A percentile compares a stretch with the other conserved stretches of the same genome.
These are phyloP conservation scores for Fragum sueziense DNA, from an alignment of 2,888 invertebrate species.

Conservation along the genomic window DNA sequence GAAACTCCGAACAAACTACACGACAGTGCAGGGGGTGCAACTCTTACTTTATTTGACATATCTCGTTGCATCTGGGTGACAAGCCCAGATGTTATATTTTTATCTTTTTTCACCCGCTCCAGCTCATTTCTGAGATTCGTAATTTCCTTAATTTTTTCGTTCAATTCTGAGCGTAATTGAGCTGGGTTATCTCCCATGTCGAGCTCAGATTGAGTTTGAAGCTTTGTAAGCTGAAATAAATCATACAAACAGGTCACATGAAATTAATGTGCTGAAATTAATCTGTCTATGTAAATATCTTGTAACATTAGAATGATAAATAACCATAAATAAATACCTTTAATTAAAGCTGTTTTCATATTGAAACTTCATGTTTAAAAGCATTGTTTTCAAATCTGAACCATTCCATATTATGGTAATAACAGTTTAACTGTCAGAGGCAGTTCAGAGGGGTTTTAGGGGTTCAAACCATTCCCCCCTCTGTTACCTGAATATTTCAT, in stretches of 20 bases:
- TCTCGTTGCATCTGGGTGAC: constrained; percentile 82
- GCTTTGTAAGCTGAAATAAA: constrained; percentile 50
- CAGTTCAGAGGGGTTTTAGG: too few species aligned
- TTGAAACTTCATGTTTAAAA: too few species aligned
- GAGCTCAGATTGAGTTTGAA: constrained; percentile 52
- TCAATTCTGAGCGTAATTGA: constrained; percentile 67
- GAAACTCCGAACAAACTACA: neutral
- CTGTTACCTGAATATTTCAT: too few species aligned
- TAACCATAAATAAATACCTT: too few species aligned
- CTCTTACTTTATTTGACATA: constrained; percentile 80
- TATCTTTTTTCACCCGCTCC: constrained; percentile 80
- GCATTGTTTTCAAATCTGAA: too few species aligned
- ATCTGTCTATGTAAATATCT: too few species aligned
- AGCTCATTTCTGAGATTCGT: constrained; percentile 76
- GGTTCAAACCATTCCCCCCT: too few species aligned
- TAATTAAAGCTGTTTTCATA: too few species aligned
- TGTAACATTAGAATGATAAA: too few species aligned
- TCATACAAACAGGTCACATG: neutral
- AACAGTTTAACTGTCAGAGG: too few species aligned
- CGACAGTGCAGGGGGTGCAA: neutral
- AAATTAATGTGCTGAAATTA: neutral
- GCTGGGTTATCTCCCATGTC: constrained; percentile 51
- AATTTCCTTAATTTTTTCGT: constrained; percentile 74
- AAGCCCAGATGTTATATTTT: constrained; percentile 80
- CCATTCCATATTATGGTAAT: too few species aligned